Evolutionary conservation across 1,140 invertebrate species (phyloP).

Genomic region (Anagrus nilaparvatae): DNA sequence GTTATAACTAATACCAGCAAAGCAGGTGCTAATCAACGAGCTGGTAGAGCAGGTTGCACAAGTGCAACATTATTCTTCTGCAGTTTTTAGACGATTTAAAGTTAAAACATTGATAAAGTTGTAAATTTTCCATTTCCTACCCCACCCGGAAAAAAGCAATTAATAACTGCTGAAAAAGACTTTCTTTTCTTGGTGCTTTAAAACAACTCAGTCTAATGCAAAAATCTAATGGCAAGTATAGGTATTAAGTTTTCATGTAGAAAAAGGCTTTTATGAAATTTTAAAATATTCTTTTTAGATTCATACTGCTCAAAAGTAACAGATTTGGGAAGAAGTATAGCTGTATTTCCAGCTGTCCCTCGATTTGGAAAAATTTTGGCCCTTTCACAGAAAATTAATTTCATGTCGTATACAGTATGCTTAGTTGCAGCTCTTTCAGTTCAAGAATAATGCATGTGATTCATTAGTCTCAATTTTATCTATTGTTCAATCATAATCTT

Average conservation of each 20-base stretch:
- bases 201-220: slow-evolving; percentile 29
- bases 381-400: slow-evolving; percentile 72
- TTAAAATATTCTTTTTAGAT: slow-evolving; percentile 21
- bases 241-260: background rate
- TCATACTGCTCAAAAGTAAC: slow-evolving; percentile 54
- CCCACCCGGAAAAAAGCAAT: slow-evolving; percentile 65
- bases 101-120: slow-evolving; percentile 88
- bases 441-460: slow-evolving; percentile 74
- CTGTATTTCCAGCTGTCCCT: slow-evolving; percentile 83
- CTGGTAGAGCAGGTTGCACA: slow-evolving; percentile 82
- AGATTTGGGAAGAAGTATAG: slow-evolving; percentile 71
- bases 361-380: slow-evolving; percentile 91
- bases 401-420: slow-evolving; percentile 77
- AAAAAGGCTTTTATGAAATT: no score
- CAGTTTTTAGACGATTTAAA: slow-evolving; percentile 91
- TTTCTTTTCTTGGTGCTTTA: slow-evolving; percentile 70
- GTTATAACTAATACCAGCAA: slow-evolving; percentile 82
- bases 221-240: slow-evolving; percentile 15
- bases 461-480: slow-evolving; percentile 78
- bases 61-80: slow-evolving; percentile 88
- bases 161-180: slow-evolving; percentile 66
- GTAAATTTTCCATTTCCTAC: slow-evolving; percentile 95
- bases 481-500: no score
- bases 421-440: slow-evolving; percentile 88
- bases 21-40: slow-evolving; percentile 86